phyloP scores from a whole-genome alignment of 2,113 vertebrate species.

The Parotia lawesii region DNA sequence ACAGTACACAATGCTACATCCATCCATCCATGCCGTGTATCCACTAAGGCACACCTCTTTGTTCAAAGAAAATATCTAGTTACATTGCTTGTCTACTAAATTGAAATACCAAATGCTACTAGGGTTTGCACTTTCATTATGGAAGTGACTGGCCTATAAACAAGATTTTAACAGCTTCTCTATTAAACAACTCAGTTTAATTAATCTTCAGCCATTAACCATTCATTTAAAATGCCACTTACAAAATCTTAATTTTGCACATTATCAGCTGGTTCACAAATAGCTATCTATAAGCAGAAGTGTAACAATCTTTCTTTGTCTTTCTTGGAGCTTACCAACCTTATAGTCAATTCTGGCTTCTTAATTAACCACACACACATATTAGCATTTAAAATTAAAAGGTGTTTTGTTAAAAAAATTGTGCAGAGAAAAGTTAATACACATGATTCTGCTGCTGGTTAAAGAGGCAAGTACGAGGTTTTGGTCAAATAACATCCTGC shows the following conservation, averaged over 20 bases:
- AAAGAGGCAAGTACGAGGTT: not conserved
- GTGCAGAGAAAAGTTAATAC: slow-evolving; percentile 53
- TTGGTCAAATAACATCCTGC: not conserved
- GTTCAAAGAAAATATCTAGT: not conserved
- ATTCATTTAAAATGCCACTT: slow-evolving; percentile 80
- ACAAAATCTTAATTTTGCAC: slow-evolving; percentile 77
- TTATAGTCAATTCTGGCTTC: slow-evolving; percentile 71
- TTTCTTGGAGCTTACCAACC: slow-evolving; percentile 63
- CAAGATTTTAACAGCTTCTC: slow-evolving; percentile 73
- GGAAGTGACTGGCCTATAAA: slow-evolving; percentile 66
- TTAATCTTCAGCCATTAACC: slow-evolving; percentile 78
- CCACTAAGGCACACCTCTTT: not conserved
- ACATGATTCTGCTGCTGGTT: slow-evolving; percentile 17
- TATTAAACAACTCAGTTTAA: slow-evolving; percentile 79
- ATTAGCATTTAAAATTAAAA: slow-evolving; percentile 76
- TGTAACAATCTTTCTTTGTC: slow-evolving; percentile 55
- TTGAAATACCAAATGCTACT: slow-evolving; percentile 42
- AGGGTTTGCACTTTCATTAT: slow-evolving; percentile 42
- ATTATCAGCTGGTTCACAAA: slow-evolving; percentile 77
- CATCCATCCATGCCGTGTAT: not conserved
- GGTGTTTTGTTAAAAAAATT: slow-evolving; percentile 20
- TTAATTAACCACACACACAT: slow-evolving; percentile 74
- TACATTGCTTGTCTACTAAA: slow-evolving; percentile 28
- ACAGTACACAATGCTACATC: not conserved
- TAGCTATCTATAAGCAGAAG: slow-evolving; percentile 71